These are phyloP conservation scores for Lampropteryx suffumata DNA, from an alignment of 2,888 invertebrate species.

Conservation along the genomic window DNA sequence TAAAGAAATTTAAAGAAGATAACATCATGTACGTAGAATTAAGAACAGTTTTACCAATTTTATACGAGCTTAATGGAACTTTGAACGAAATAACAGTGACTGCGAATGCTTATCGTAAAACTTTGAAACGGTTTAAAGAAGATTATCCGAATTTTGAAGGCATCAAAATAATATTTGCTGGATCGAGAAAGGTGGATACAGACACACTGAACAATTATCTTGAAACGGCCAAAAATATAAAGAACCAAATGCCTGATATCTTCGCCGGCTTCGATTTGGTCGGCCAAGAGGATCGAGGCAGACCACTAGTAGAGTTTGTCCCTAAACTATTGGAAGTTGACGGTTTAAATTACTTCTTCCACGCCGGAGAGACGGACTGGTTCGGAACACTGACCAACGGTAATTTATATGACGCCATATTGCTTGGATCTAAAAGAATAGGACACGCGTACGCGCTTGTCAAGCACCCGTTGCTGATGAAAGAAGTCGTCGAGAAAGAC, in stretches of 20 bases:
- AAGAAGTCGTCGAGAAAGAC: constrained; percentile 78
- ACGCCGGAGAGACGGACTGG: constrained; percentile 93
- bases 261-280: constrained; percentile 92
- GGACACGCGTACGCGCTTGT: constrained; percentile 90
- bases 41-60: constrained; percentile 83
- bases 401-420: constrained; percentile 89
- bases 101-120: constrained; percentile 81
- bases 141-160: constrained; percentile 86
- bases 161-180: constrained; percentile 87
- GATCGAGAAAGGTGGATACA: constrained; percentile 72
- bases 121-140: constrained; percentile 80
- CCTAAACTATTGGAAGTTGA: constrained; percentile 76
- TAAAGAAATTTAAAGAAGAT: constrained; percentile 85
- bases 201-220: constrained; percentile 71
- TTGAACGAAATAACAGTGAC: constrained; percentile 79
- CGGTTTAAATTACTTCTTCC: constrained; percentile 87
- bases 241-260: constrained; percentile 83
- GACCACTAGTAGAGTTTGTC: constrained; percentile 84
- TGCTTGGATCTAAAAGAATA: constrained; percentile 88
- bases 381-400: constrained; percentile 85
- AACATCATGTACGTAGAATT: constrained; percentile 88
- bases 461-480: constrained; percentile 87
- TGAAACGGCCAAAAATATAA: constrained; percentile 56
- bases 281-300: constrained; percentile 89
- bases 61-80: constrained; percentile 87